These are phyloP conservation scores for Pseudopipra pipra DNA, from an alignment of 2,113 vertebrate species.

Conservation along the genomic window DNA sequence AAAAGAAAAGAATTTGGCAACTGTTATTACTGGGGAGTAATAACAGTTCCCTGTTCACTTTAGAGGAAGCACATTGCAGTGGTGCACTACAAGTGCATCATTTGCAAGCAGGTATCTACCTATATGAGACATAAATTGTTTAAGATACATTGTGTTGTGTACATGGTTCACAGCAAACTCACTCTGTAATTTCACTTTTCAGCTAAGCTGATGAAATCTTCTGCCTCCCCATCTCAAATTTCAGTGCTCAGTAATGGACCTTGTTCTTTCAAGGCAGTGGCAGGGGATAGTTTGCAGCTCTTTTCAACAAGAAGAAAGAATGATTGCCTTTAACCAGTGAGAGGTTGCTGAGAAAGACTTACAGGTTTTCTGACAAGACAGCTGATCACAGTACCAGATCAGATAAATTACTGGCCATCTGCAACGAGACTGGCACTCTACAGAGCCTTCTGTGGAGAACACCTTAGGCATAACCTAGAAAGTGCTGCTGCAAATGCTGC, in stretches of 20 bases:
- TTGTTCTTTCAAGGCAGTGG: constrained; percentile 1
- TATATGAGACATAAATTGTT: neutral
- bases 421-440: neutral
- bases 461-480: neutral
- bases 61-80: neutral
- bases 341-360: neutral
- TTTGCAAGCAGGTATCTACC: neutral
- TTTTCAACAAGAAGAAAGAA: neutral
- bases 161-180: neutral
- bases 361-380: neutral
- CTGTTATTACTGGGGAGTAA: neutral
- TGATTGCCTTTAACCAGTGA: neutral
- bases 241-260: neutral
- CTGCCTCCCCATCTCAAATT: neutral
- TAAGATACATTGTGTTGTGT: neutral
- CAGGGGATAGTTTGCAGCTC: neutral
- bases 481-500: neutral
- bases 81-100: neutral
- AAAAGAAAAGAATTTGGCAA: neutral
- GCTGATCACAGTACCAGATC: neutral
- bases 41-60: neutral
- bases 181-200: constrained; percentile 35
- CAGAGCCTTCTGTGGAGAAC: neutral
- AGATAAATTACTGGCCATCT: constrained; percentile 8
- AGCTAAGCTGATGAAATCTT: constrained; percentile 12